Conservation (phyloP, 1,140 invertebrate species). For the Tetramorium alpestre region DNA sequence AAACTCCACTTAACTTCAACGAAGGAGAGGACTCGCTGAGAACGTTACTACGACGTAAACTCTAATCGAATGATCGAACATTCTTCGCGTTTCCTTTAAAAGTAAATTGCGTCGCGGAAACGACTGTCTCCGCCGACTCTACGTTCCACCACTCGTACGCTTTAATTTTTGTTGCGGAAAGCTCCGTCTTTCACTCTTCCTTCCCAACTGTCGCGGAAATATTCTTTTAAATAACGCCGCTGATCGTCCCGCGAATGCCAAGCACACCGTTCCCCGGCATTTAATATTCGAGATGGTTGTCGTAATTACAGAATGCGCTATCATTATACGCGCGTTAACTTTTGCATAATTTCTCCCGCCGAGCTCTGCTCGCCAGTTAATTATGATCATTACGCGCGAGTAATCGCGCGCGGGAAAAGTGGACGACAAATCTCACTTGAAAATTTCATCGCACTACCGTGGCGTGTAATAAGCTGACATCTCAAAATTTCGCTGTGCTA, state of each 20-base stretch:
- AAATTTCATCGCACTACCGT: slow-evolving; percentile 1
- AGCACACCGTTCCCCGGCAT: neutral
- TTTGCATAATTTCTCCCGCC: slow-evolving; percentile 34
- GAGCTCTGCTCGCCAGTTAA: slow-evolving; percentile 36
- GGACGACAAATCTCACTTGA: slow-evolving; percentile 38
- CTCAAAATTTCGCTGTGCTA: slow-evolving; percentile 41
- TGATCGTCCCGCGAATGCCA: slow-evolving; percentile 4
- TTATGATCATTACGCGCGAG: slow-evolving; percentile 26
- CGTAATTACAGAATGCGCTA: slow-evolving; percentile 41
- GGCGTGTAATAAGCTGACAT: slow-evolving; percentile 28
- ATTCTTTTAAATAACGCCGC: slow-evolving; percentile 36
- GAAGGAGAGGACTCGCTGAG: slow-evolving; percentile 27
- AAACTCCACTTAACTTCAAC: slow-evolving; percentile 55
- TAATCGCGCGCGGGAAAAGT: slow-evolving; percentile 10
- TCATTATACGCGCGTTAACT: slow-evolving; percentile 48
- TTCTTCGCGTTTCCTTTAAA: slow-evolving; percentile 31
- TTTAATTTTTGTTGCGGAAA: slow-evolving; percentile 40
- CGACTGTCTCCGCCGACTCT: neutral
- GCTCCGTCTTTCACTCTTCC: neutral
- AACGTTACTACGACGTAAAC: slow-evolving; percentile 52
- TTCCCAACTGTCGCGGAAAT: neutral
- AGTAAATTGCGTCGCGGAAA: slow-evolving; percentile 32
- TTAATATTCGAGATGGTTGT: slow-evolving; percentile 58
- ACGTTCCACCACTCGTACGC: neutral
- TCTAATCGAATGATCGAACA: slow-evolving; percentile 37